Percentiles rank a stretch among this genome's conserved stretches.
phyloP scores from a whole-genome alignment of 2,113 vertebrate genomes.

The Candoia aspera region DNA sequence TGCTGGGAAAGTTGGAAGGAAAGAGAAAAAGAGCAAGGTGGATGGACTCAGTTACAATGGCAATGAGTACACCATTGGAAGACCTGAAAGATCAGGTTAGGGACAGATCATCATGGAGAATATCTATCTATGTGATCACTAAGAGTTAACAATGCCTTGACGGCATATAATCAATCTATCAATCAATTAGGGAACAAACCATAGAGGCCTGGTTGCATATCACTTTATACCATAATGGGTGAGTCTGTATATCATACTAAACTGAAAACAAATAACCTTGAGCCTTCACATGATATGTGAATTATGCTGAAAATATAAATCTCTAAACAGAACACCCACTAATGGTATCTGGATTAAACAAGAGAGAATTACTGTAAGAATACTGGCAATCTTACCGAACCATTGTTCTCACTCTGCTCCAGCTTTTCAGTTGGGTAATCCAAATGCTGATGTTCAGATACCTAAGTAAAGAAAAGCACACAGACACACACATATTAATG shows the following conservation, averaged over 20 bases:
- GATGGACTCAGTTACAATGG: background rate
- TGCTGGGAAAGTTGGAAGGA: background rate
- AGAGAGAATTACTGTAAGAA: background rate
- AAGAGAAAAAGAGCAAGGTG: background rate
- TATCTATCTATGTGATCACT: background rate
- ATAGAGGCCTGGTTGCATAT: background rate
- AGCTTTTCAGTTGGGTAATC: slow-evolving; percentile 10
- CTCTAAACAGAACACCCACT: background rate
- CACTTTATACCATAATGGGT: background rate
- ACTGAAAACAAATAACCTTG: background rate
- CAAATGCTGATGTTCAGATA: background rate
- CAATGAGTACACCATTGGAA: background rate
- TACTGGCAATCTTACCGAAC: slow-evolving; percentile 2
- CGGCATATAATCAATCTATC: background rate
- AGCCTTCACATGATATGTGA: background rate
- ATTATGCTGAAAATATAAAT: background rate
- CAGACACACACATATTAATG: background rate
- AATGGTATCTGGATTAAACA: background rate
- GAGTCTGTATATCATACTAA: background rate
- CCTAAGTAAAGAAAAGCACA: background rate
- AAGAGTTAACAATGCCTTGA: background rate
- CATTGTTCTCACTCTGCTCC: background rate
- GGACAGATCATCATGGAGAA: background rate
- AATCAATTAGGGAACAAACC: background rate
- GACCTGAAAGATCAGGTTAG: background rate